Conservation (phyloP, 2,113 vertebrate species). For the Indicator maculatus region DNA sequence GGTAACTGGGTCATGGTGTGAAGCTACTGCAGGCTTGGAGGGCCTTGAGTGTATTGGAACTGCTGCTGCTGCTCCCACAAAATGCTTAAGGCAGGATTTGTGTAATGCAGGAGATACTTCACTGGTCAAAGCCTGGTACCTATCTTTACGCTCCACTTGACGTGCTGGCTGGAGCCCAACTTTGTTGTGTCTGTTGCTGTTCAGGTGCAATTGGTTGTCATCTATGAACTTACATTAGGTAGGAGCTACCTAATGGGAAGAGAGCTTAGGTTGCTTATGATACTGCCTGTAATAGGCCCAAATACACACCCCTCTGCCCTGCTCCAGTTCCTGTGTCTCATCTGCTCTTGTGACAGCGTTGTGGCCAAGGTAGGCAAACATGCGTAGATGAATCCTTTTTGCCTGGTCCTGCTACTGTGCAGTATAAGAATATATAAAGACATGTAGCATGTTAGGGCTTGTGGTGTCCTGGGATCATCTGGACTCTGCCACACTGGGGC, state of each 20-base stretch:
- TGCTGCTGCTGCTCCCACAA: background rate
- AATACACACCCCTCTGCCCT: accelerated
- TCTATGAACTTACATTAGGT: background rate
- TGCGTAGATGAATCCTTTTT: background rate
- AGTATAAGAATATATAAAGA: accelerated
- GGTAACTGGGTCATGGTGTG: slow-evolving; percentile 17
- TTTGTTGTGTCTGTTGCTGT: background rate
- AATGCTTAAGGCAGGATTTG: slow-evolving; percentile 22
- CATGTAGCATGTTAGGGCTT: background rate
- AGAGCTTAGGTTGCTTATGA: background rate
- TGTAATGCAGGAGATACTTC: slow-evolving; percentile 36
- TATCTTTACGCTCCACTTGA: background rate
- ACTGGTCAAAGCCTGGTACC: slow-evolving; percentile 24
- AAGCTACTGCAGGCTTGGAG: background rate
- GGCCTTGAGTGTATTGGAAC: background rate
- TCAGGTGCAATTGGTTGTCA: background rate
- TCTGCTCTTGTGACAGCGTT: background rate
- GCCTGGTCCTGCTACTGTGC: background rate
- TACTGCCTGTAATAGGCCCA: background rate
- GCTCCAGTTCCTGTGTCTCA: accelerated
- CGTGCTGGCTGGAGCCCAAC: slow-evolving; percentile 7
- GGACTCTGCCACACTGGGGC: background rate
- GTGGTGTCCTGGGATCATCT: background rate
- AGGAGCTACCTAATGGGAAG: background rate
- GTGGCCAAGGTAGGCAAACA: background rate